A percentile compares a stretch with the other conserved stretches of the same genome.
Conservation (phyloP, 35 echinoderm and acorn worm genomes). For the Hemicentrotus pulcherrimus region DNA sequence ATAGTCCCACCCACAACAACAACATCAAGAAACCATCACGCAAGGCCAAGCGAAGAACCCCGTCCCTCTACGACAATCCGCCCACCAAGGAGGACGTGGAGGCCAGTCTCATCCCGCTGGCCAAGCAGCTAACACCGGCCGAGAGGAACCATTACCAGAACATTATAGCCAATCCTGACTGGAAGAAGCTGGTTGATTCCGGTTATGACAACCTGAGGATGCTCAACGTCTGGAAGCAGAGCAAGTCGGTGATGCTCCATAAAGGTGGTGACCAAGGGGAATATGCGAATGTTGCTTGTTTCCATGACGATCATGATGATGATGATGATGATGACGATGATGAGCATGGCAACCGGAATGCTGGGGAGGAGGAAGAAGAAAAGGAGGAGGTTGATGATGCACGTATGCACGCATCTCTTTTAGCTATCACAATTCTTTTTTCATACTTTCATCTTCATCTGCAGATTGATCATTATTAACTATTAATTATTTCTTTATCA, state of each 20-base stretch:
- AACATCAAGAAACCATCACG: conserved; percentile 9
- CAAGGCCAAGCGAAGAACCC: conserved; percentile 60
- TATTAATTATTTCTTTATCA: conserved; percentile 8
- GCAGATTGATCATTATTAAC: neutral
- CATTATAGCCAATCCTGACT: conserved; percentile 59
- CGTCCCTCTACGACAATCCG: conserved; percentile 70
- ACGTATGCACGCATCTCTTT: conserved; percentile 38
- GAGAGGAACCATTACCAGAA: conserved; percentile 58
- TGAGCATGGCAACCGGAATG: conserved; percentile 22
- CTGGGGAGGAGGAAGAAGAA: conserved; percentile 4
- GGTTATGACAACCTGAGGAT: conserved; percentile 77
- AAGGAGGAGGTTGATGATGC: conserved; percentile 2
- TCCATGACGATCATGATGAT: conserved; percentile 19
- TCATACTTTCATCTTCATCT: neutral
- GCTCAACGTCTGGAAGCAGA: conserved; percentile 54
- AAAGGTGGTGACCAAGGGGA: conserved; percentile 37
- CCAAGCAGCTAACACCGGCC: conserved; percentile 43
- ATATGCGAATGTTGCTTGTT: neutral
- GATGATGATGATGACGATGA: conserved; percentile 26
- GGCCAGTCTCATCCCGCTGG: conserved; percentile 34
- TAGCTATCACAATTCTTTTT: neutral
- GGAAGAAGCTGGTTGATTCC: conserved; percentile 66
- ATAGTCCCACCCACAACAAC: conserved; percentile 22
- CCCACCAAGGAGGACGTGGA: conserved; percentile 61
- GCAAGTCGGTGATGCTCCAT: conserved; percentile 46